These are phyloP conservation scores for Scalopus aquaticus DNA, from an alignment of 2,113 vertebrate species.

Conservation along the genomic window DNA sequence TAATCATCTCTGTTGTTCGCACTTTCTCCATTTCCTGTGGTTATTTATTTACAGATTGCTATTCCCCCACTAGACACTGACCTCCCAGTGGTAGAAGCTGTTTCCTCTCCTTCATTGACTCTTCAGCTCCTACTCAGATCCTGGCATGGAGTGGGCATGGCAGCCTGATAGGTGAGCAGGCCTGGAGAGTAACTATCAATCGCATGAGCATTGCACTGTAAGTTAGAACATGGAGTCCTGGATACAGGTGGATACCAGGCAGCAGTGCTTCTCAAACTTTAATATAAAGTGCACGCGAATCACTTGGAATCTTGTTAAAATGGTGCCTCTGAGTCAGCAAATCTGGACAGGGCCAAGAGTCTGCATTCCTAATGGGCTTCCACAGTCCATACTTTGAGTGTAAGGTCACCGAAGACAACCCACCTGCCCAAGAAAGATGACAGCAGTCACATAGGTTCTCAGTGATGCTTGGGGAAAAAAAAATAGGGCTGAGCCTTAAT, in stretches of 20 bases:
- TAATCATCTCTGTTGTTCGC: neutral
- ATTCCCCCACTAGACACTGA: neutral
- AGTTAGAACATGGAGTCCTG: neutral
- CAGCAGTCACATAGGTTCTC: neutral
- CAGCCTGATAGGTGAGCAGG: neutral
- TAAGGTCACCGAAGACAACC: neutral
- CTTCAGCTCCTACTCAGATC: neutral
- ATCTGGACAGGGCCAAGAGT: neutral
- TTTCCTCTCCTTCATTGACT: neutral
- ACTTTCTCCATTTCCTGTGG: neutral
- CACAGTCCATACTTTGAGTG: neutral
- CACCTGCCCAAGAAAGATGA: neutral
- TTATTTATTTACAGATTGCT: neutral
- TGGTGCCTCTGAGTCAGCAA: neutral
- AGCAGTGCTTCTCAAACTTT: neutral
- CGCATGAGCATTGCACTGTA: neutral
- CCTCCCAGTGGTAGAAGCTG: neutral
- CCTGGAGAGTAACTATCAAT: neutral
- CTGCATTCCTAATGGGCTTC: neutral
- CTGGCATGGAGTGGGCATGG: neutral
- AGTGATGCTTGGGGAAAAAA: neutral
- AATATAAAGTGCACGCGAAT: rapidly evolving
- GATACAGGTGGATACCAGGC: neutral
- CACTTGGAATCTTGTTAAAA: neutral
- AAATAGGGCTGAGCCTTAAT: neutral